phyloP scores from a whole-genome alignment of 2,113 vertebrate genomes.

The Ochotona princeps region DNA sequence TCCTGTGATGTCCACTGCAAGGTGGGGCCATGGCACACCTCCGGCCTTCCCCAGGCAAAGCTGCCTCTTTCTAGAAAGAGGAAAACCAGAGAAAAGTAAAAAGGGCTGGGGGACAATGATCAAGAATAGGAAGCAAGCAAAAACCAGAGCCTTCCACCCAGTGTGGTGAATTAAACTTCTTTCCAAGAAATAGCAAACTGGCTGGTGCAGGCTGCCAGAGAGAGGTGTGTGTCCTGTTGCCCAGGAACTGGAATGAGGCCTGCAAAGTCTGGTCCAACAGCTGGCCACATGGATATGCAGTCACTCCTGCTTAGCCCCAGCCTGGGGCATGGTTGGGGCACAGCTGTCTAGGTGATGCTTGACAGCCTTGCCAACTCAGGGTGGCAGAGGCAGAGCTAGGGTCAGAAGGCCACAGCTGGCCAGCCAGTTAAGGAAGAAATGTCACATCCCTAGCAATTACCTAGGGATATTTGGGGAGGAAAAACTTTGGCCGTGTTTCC shows the following conservation, averaged over 20 bases:
- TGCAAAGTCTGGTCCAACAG: background rate
- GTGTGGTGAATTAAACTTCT: conserved; percentile 30
- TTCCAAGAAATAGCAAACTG: conserved; percentile 47
- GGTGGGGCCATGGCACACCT: too few relatives aligned
- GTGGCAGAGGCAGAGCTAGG: conserved; percentile 5
- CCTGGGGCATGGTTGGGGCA: too few relatives aligned
- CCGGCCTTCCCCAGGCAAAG: background rate
- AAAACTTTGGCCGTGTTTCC: background rate
- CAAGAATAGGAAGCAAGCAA: conserved; percentile 12
- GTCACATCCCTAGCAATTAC: conserved; percentile 15
- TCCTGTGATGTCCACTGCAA: background rate
- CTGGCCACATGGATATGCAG: background rate
- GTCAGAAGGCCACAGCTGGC: conserved; percentile 24
- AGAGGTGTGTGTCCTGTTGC: background rate
- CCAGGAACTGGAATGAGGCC: background rate
- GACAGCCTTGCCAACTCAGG: background rate
- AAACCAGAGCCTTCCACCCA: conserved; percentile 50
- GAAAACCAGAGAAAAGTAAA: background rate
- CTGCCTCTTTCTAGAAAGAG: conserved; percentile 31
- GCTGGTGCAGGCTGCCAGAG: background rate
- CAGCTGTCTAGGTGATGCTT: background rate
- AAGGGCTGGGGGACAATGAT: background rate
- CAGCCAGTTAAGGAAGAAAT: conserved; percentile 43
- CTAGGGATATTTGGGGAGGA: background rate
- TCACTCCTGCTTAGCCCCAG: background rate